phyloP scores from a whole-genome alignment of 2,113 vertebrate genomes.

The Seriola rivoliana region DNA sequence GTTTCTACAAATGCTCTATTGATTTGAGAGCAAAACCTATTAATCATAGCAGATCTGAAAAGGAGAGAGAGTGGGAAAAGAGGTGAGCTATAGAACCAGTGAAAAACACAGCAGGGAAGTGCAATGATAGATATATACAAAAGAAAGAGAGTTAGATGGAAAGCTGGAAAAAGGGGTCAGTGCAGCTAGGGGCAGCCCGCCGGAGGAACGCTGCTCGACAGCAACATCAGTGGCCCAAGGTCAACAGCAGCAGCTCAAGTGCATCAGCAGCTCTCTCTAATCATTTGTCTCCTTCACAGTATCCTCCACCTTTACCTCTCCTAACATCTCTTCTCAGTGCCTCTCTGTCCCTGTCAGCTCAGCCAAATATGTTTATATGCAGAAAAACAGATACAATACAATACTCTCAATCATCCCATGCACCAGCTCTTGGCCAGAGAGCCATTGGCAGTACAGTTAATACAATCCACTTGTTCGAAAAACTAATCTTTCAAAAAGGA shows the following conservation, averaged over 20 bases:
- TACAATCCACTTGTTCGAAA: conserved; percentile 31
- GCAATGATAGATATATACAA: conserved; percentile 37
- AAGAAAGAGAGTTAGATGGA: conserved; percentile 31
- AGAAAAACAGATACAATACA: conserved; percentile 32
- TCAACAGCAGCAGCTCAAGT: conserved; percentile 68
- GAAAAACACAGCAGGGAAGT: conserved; percentile 37
- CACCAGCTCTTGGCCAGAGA: conserved; percentile 1
- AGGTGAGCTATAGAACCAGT: conserved; percentile 22
- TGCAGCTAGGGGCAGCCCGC: conserved; percentile 33
- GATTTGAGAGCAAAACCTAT: conserved; percentile 74
- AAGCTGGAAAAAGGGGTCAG: conserved; percentile 43
- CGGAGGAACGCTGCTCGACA: conserved; percentile 42
- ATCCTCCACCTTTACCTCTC: conserved; percentile 49
- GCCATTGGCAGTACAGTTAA: not conserved
- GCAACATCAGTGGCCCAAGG: conserved; percentile 62
- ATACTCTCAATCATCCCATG: conserved; percentile 19
- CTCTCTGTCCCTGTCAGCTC: conserved; percentile 31
- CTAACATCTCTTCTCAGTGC: conserved; percentile 21
- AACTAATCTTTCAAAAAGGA: conserved; percentile 14
- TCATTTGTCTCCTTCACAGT: conserved; percentile 61
- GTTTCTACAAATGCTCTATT: conserved; percentile 82
- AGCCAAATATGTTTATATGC: conserved; percentile 19
- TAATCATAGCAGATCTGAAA: conserved; percentile 70
- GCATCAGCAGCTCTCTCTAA: conserved; percentile 61
- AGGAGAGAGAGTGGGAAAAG: conserved; percentile 1